These are phyloP conservation scores for Bombus pascuorum DNA, from an alignment of 1,140 invertebrate genomes.

Conservation along the genomic window DNA sequence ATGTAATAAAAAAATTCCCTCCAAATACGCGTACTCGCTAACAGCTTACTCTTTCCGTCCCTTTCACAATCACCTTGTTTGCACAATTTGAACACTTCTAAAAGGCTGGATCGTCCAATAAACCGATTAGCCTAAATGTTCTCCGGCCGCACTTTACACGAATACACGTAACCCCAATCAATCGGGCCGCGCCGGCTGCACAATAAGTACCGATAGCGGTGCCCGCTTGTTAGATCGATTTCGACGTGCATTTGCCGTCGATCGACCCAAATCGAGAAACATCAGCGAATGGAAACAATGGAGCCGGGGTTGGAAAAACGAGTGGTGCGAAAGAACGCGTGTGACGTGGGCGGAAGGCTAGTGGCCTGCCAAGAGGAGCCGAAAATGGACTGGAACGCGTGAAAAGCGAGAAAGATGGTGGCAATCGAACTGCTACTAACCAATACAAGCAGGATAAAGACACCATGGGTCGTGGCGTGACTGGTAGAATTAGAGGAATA, in stretches of 20 bases:
- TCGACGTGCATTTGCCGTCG: conserved; percentile 49
- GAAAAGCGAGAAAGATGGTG: background rate
- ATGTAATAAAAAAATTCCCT: too few species aligned
- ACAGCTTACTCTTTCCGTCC: background rate
- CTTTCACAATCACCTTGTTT: conserved; percentile 39
- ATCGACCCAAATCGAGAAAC: conserved; percentile 24
- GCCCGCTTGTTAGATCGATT: conserved; percentile 53
- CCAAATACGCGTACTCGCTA: too few species aligned
- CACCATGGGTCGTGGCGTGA: background rate
- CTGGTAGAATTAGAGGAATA: conserved; percentile 18
- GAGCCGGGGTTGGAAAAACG: conserved; percentile 7
- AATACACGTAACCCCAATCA: conserved; percentile 39
- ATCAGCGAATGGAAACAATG: conserved; percentile 46
- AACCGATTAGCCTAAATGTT: conserved; percentile 59
- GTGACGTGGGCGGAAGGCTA: background rate
- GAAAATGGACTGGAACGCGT: background rate
- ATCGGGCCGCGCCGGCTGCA: conserved; percentile 14
- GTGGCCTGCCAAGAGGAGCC: background rate
- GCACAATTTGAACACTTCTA: conserved; percentile 37
- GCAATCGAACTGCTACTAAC: background rate
- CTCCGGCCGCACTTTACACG: conserved; percentile 14
- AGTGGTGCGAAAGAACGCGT: conserved; percentile 21
- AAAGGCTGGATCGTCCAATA: conserved; percentile 37
- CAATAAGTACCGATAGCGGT: conserved; percentile 50
- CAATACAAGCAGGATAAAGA: conserved; percentile 12